Evolutionary conservation across 2,888 invertebrate species (phyloP), one percentile per base, ranked within the genome.

Genomic region (Germaria angustata): DNA sequence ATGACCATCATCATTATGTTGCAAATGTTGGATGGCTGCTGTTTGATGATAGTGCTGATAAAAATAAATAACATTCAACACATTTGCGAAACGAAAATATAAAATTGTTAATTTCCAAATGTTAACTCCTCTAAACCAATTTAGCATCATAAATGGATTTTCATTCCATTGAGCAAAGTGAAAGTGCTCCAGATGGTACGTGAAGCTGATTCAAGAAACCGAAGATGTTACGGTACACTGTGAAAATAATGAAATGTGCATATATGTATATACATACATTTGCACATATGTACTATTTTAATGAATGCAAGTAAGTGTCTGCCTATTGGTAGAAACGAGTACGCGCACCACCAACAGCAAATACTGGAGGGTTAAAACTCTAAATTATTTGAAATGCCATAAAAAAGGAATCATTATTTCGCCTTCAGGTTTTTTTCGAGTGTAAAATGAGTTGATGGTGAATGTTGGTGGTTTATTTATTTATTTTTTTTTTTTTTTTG

Each of bases 141-240:
- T 82, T 82, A 69, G 82, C 78, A 82, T 79, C 75, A 75, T 79
- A 72, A 79, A 65, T 79, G 75, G 79, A 79, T 77, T 77, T 72
- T 57, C 80, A 73, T 77, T 75, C 82, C 73, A 49, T 69, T 65
- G 59, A 77, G 79, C 76, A 88, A 89, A 89, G 89, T 89, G 89
- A 89, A 89, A 89, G 89, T 89, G 90, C 90, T 89, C 89, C 88
- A 89, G 87, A 88, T 89, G 89, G 86, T 76, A 79, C 66, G 66
- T 63, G 44, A 51, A 36, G 65, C 73, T 63, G 71, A 53, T 73
- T 72, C 49, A 66, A 53, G 39, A 72, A 77, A 76, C 68, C 79
- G 79, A 72, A 82, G 82, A 82, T 75, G 79, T 71, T 82, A 79
- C 82, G 44, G 22, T 82, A 82, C 75, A 79, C 69, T 61, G 24